These are phyloP conservation scores for Hypomecis punctinalis DNA, from an alignment of 2,888 invertebrate genomes.

Conservation along the genomic window DNA sequence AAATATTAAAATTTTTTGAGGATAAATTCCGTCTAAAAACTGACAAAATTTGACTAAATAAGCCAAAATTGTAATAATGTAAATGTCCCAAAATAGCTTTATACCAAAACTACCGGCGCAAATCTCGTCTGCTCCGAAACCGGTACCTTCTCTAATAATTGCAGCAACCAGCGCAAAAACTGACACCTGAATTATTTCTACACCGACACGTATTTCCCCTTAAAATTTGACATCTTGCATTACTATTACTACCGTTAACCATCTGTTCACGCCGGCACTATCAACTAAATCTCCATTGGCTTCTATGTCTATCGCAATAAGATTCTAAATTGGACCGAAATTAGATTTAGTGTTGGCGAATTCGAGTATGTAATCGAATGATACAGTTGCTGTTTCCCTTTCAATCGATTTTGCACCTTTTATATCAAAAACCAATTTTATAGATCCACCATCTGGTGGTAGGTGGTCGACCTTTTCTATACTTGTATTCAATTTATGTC, in stretches of 20 bases:
- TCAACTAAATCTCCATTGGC: slow-evolving; percentile 15
- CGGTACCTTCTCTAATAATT: slow-evolving; percentile 31
- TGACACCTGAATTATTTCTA: slow-evolving; percentile 48
- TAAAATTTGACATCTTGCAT: slow-evolving; percentile 54
- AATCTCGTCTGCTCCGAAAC: slow-evolving; percentile 32
- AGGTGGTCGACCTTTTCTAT: slow-evolving; percentile 68
- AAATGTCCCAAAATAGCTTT: neutral
- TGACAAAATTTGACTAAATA: neutral
- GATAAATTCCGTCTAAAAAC: neutral
- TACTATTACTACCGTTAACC: slow-evolving; percentile 63
- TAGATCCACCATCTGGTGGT: slow-evolving; percentile 68
- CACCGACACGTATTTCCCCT: slow-evolving; percentile 52
- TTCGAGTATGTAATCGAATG: slow-evolving; percentile 51
- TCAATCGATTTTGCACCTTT: slow-evolving; percentile 72
- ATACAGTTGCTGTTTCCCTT: slow-evolving; percentile 70
- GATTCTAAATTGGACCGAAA: slow-evolving; percentile 41
- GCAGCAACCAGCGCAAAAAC: slow-evolving; percentile 39
- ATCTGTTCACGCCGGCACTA: slow-evolving; percentile 35
- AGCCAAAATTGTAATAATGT: neutral
- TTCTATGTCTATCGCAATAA: slow-evolving; percentile 39
- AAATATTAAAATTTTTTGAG: neutral
- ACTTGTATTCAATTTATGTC: slow-evolving; percentile 63
- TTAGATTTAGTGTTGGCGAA: slow-evolving; percentile 33
- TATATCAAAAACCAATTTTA: slow-evolving; percentile 65
- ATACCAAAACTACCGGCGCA: slow-evolving; percentile 15